These are phyloP conservation scores for Lamellibrachia satsuma DNA, from an alignment of 2,888 invertebrate species.

Conservation along the genomic window DNA sequence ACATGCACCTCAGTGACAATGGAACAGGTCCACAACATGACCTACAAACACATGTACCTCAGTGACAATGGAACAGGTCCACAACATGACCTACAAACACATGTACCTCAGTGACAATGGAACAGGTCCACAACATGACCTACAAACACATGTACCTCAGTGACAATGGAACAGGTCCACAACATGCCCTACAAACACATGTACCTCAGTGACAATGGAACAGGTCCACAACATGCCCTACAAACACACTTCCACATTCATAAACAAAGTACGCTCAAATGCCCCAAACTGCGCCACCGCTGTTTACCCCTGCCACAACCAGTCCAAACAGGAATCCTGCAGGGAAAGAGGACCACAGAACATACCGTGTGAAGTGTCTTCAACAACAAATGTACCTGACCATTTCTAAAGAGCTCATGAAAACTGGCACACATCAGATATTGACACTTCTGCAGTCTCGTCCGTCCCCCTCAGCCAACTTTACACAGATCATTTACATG, in stretches of 20 bases:
- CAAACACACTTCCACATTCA: neutral
- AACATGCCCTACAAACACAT: too few relatives aligned
- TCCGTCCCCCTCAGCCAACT: neutral
- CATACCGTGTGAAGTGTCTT: neutral
- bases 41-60: too few relatives aligned
- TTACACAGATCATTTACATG: neutral
- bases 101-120: too few relatives aligned
- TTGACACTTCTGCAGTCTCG: neutral
- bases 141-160: too few relatives aligned
- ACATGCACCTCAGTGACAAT: too few relatives aligned
- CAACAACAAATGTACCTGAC: neutral
- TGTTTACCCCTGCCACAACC: constrained; percentile 47
- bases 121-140: too few relatives aligned
- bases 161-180: too few relatives aligned
- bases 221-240: too few relatives aligned
- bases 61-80: too few relatives aligned
- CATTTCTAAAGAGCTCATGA: neutral
- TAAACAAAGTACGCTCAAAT: constrained; percentile 14
- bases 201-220: too few relatives aligned
- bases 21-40: too few relatives aligned
- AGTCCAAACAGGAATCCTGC: constrained; percentile 39
- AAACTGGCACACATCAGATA: neutral
- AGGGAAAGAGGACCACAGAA: constrained; percentile 21
- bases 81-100: too few relatives aligned
- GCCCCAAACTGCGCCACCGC: constrained; percentile 52